phyloP scores from a whole-genome alignment of 53 echinoderm and acorn worm species.

The Crossaster papposus region DNA sequence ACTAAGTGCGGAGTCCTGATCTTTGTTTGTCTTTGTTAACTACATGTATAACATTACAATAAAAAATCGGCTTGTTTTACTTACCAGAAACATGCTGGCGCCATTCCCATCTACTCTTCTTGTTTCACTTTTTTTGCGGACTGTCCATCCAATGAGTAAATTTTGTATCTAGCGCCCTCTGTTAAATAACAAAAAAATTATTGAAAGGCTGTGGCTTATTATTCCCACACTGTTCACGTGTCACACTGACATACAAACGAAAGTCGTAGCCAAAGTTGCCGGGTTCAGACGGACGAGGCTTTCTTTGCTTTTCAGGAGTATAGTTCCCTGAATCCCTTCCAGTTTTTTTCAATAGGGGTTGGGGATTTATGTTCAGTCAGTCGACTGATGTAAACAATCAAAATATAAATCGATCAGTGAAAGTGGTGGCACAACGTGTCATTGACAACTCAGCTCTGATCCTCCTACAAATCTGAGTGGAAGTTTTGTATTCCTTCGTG shows the following conservation, averaged over 20 bases:
- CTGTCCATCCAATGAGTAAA: no score
- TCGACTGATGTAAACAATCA: slow-evolving; percentile 2
- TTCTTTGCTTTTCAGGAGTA: background rate
- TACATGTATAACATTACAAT: no score
- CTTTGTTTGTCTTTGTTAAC: no score
- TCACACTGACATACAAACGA: background rate
- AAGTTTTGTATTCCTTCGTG: background rate
- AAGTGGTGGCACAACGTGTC: slow-evolving; percentile 30
- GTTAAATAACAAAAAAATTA: background rate
- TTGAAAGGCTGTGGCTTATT: background rate
- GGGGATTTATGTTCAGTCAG: background rate
- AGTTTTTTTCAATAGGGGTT: background rate
- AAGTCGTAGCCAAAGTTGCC: background rate
- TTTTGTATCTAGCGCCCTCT: background rate
- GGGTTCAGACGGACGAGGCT: background rate
- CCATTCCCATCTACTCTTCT: no score
- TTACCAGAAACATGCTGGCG: no score
- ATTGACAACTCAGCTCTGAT: background rate
- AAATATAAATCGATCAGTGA: background rate
- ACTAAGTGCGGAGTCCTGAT: no score
- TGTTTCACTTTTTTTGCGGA: no score
- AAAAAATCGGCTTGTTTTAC: no score
- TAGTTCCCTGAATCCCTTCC: slow-evolving; percentile 6
- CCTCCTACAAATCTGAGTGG: background rate
- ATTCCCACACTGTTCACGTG: background rate